Percentiles rank a stretch among this genome's conserved stretches.
Evolutionary conservation across 2,797 vertebrate genomes (phyloP).

Genomic region (Megaceryle alcyon): DNA sequence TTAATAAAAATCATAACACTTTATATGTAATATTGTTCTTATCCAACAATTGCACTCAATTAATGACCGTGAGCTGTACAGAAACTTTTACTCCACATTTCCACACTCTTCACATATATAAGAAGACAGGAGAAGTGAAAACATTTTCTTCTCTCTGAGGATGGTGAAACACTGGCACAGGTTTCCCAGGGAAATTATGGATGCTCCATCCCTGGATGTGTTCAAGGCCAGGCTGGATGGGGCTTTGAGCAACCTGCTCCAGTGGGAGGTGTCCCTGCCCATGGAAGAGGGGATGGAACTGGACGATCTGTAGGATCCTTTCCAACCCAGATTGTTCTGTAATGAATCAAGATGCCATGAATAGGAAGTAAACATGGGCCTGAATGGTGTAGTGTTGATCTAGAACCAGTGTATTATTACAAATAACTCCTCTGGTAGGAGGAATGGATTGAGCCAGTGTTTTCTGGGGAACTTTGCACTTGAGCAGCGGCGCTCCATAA

Average conservation of each 20-base stretch:
- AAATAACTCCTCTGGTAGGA: neutral
- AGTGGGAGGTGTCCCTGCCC: neutral
- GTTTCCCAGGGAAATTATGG: neutral
- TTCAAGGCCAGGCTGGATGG: neutral
- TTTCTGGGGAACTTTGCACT: neutral
- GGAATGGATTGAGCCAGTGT: too few species aligned
- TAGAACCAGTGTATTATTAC: neutral
- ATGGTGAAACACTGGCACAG: neutral
- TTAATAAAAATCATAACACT: neutral
- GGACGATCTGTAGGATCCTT: neutral
- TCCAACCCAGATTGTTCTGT: neutral
- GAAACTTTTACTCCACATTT: neutral
- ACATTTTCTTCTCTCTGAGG: neutral
- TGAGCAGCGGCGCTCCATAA: fast-evolving
- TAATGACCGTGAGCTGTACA: neutral
- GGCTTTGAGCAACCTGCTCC: neutral
- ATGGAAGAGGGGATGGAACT: neutral
- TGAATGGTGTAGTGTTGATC: fast-evolving
- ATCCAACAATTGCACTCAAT: neutral
- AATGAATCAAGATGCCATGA: neutral
- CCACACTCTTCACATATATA: neutral
- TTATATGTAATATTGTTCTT: neutral
- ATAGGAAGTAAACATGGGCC: neutral
- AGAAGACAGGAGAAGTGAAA: neutral
- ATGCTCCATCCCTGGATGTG: neutral